Evolutionary conservation across 2,888 invertebrate species (phyloP), one percentile per base, ranked within the genome.

Genomic region (Isoperla grammatica): DNA sequence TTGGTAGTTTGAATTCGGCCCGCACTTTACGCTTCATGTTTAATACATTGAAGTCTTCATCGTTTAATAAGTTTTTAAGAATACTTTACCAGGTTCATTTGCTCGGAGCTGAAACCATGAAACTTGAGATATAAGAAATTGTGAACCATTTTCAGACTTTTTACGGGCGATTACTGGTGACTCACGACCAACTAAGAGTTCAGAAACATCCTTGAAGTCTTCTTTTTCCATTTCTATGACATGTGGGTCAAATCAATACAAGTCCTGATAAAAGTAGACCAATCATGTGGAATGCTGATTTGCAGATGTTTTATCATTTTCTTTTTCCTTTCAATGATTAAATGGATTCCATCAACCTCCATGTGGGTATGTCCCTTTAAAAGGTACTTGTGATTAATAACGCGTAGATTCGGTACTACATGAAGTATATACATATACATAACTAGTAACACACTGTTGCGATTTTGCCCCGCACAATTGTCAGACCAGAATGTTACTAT

Each of bases 291-390:
- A 8, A 46, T 23, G 17, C 29, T 35, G 11, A 23, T 42, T 29
- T 56, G 43, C 43, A 45, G 6, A 20, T 56, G n/a, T 17, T 23
- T 4, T 15, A 22, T 5, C 23, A 13, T 46, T 59, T 61, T 61
- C 48, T 60, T 58, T 45, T 64, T 57, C 59, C 63, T 60, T 46
- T 66, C 64, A 46, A 66, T 67, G 29, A 65, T 55, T 23, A 60
- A 61, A 55, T 68, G 65, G n/a, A 60, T 61, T 55, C 59, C 60
- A 57, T 66, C 65, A 23, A 62, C 65, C 57, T 66, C 65, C 56
- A 64, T 64, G 53, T 66, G 63, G 1, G 64, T 66, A 57, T 64
- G 65, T 9, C 63, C 61, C 29, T 50, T 60, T 54, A 64, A 54
- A 15, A 65, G 46, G 54, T 63, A 65, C 40, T 59, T 59, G 60